phyloP scores from a whole-genome alignment of 1,140 invertebrate species.

The Psilanteris sp. region DNA sequence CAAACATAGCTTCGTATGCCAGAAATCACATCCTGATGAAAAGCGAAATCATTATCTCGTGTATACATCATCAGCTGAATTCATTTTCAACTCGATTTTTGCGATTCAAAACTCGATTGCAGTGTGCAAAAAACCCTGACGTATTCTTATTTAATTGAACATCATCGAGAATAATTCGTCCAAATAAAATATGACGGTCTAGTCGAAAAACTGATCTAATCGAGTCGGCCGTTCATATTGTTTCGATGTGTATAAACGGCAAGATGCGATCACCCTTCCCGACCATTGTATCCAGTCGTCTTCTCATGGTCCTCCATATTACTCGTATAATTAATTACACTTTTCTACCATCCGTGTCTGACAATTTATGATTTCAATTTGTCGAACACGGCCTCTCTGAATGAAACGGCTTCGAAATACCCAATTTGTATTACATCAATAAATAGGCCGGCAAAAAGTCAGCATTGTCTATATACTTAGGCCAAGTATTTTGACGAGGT shows the following conservation, averaged over 20 bases:
- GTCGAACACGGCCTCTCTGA: constrained; percentile 9
- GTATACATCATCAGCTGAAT: not conserved
- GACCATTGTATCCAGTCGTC: constrained; percentile 2
- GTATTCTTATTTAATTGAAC: not conserved
- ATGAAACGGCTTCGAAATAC: constrained; percentile 14
- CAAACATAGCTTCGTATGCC: constrained; percentile 6
- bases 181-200: not conserved
- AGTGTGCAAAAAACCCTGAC: not conserved
- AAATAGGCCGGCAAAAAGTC: constrained; percentile 3
- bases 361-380: constrained; percentile 43
- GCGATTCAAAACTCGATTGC: not conserved
- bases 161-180: not conserved
- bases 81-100: not conserved
- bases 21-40: constrained; percentile 4
- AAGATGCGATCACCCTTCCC: not conserved
- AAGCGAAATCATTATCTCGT: constrained; percentile 9
- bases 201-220: constrained; percentile 5
- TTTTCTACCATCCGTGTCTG: constrained; percentile 3
- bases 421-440: constrained; percentile 26
- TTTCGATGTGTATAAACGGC: constrained; percentile 4
- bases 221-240: not conserved
- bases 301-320: constrained; percentile 2
- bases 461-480: constrained; percentile 33
- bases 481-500: constrained; percentile 66
- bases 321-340: constrained; percentile 23